Percentiles rank a stretch among this genome's conserved stretches.
Conservation (phyloP, 2,797 vertebrate genomes). For the Buphagus erythrorhynchus region DNA sequence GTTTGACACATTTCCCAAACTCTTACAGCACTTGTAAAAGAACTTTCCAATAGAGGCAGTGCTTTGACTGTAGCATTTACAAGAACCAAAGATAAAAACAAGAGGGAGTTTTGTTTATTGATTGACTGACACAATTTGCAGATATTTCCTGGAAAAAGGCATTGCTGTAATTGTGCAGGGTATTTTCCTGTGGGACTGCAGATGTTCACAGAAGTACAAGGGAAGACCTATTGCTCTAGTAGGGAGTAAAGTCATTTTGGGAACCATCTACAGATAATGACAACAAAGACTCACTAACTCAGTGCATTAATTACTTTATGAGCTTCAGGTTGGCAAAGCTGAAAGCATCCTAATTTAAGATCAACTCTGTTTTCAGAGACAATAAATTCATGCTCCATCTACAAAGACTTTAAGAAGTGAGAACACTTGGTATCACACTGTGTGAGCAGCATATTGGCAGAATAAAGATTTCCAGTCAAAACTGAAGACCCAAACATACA, state of each 20-base stretch:
- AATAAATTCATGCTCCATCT: not conserved
- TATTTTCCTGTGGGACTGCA: not conserved
- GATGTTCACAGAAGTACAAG: not conserved
- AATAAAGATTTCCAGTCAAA: not conserved
- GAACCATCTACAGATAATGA: not conserved
- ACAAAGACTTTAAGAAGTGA: not conserved
- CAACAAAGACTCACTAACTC: not conserved
- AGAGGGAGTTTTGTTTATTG: not conserved
- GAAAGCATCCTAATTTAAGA: not conserved
- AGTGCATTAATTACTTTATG: not conserved
- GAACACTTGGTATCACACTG: not conserved
- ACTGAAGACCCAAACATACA: not conserved
- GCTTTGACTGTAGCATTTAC: conserved; percentile 39
- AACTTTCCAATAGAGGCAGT: conserved; percentile 78
- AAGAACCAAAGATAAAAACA: conserved; percentile 42
- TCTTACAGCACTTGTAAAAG: conserved; percentile 77
- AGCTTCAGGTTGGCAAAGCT: not conserved
- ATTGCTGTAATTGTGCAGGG: not conserved
- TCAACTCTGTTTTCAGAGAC: not conserved
- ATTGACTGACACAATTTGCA: not conserved
- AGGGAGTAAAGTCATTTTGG: not conserved
- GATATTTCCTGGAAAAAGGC: conserved; percentile 18
- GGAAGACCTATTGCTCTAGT: not conserved
- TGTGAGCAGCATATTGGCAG: not conserved
- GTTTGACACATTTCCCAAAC: conserved; percentile 73